Conservation (phyloP, 2,113 vertebrate genomes). For the Oncorhynchus kisutch region DNA sequence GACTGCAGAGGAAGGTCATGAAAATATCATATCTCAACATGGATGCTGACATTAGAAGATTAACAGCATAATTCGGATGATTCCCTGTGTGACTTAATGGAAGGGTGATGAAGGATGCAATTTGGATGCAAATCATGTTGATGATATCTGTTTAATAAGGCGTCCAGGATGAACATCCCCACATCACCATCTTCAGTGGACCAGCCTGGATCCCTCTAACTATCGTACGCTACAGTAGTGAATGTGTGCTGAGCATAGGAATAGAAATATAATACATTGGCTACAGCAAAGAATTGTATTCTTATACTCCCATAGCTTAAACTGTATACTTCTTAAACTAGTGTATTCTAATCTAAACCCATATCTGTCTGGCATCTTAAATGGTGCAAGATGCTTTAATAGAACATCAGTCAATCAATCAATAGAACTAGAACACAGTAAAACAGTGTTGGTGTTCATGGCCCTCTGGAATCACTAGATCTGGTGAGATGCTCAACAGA, state of each 20-base stretch:
- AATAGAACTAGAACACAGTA: too few relatives aligned
- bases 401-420: too few relatives aligned
- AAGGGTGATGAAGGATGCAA: background rate
- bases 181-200: background rate
- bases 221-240: background rate
- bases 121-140: constrained; percentile 1
- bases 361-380: background rate
- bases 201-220: background rate
- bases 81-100: background rate
- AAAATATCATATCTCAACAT: background rate
- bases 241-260: background rate
- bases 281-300: too few relatives aligned
- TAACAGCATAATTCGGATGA: background rate
- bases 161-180: background rate
- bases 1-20: too few relatives aligned
- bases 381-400: too few relatives aligned
- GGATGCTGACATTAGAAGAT: background rate
- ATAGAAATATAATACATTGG: too few relatives aligned
- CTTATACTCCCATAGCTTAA: too few relatives aligned
- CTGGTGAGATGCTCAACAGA: background rate
- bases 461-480: background rate
- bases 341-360: too few relatives aligned
- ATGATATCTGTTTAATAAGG: background rate
- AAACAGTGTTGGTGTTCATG: background rate
- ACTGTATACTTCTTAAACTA: too few relatives aligned